These are phyloP conservation scores for Poecilia gillii DNA, from an alignment of 2,797 vertebrate species.

Conservation along the genomic window DNA sequence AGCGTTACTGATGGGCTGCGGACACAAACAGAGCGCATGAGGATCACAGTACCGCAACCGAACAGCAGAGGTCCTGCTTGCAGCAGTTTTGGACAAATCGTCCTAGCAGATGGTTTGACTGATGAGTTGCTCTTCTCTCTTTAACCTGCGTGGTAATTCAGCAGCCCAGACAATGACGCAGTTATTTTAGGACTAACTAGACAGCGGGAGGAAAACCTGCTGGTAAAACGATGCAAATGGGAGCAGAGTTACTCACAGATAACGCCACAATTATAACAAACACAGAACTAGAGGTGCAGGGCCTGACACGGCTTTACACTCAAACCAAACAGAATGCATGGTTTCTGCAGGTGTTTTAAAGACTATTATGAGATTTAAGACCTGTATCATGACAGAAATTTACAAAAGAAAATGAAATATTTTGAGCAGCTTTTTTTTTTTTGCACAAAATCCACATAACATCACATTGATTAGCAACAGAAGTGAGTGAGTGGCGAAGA, in stretches of 20 bases:
- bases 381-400: no score
- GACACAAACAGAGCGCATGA: slow-evolving; percentile 49
- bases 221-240: not conserved
- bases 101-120: not conserved
- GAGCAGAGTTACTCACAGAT: not conserved
- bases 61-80: slow-evolving; percentile 61
- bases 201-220: not conserved
- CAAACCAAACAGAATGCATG: not conserved
- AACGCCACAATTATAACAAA: not conserved
- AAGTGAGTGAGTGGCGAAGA: no score
- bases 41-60: slow-evolving; percentile 30
- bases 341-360: no score
- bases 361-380: no score
- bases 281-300: not conserved
- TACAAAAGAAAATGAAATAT: no score
- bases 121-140: not conserved
- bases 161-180: not conserved
- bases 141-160: slow-evolving; percentile 21
- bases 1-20: slow-evolving; percentile 95
- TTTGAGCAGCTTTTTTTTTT: not conserved
- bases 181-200: not conserved
- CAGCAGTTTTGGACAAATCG: not conserved
- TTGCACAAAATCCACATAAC: no score
- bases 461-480: no score
- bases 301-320: not conserved